Evolutionary conservation across 2,113 vertebrate genomes (phyloP).

Genomic region (Diadophis punctatus): DNA sequence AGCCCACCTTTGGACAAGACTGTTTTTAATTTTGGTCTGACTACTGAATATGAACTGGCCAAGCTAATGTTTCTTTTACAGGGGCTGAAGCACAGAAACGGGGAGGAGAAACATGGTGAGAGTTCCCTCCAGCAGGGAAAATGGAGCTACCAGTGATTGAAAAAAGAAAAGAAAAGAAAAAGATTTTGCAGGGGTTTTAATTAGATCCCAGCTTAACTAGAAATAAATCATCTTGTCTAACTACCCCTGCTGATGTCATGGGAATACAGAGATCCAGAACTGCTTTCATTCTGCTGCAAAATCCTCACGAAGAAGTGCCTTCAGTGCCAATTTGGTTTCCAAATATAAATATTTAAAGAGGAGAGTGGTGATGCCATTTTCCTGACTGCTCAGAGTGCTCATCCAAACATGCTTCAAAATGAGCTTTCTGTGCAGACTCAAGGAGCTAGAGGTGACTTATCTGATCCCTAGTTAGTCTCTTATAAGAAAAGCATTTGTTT

Average conservation of each 20-base stretch:
- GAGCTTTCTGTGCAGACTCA: neutral
- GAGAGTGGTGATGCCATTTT: neutral
- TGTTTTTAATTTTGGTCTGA: neutral
- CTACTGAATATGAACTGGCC: neutral
- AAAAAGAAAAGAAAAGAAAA: neutral
- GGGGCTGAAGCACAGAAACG: neutral
- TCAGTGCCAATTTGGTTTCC: neutral
- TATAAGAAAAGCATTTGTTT: neutral
- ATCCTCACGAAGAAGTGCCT: neutral
- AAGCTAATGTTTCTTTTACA: neutral
- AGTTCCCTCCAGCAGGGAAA: neutral
- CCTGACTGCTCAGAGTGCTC: neutral
- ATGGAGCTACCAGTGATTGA: neutral
- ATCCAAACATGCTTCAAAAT: neutral
- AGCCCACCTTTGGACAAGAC: neutral
- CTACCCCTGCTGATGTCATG: neutral
- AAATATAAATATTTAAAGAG: neutral
- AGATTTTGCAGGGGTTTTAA: neutral
- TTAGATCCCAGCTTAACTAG: neutral
- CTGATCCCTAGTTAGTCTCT: neutral
- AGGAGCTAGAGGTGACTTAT: neutral
- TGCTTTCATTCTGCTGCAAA: neutral
- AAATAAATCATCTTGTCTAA: neutral
- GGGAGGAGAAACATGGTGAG: neutral
- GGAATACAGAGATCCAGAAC: neutral